Percentiles rank a stretch among this genome's conserved stretches.
phyloP scores from a whole-genome alignment of 2,888 invertebrate genomes.

The Ichneumon xanthorius region DNA sequence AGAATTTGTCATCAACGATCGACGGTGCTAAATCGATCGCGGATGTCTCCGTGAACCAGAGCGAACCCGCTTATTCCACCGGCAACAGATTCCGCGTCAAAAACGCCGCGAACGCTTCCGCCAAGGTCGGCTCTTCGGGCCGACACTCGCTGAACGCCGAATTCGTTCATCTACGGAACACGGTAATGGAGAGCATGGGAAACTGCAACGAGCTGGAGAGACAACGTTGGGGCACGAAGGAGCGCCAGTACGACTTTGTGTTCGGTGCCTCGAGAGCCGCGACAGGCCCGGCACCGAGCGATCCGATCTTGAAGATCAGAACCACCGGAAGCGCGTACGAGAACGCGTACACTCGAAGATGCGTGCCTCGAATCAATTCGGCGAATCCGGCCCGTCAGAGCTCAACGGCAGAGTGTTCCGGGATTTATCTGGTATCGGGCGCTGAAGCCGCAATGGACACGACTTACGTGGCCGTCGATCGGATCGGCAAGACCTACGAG shows the following conservation, averaged over 20 bases:
- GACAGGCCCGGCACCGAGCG: slow-evolving; percentile 40
- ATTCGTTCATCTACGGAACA: slow-evolving; percentile 77
- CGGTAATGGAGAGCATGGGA: slow-evolving; percentile 75
- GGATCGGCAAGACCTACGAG: slow-evolving; percentile 46
- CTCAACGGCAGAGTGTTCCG: slow-evolving; percentile 38
- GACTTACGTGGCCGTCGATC: slow-evolving; percentile 46
- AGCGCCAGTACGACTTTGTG: slow-evolving; percentile 67
- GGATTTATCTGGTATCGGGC: slow-evolving; percentile 47
- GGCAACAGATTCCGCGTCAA: slow-evolving; percentile 71
- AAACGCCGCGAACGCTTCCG: slow-evolving; percentile 46
- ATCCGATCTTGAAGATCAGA: slow-evolving; percentile 61
- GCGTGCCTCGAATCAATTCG: slow-evolving; percentile 67
- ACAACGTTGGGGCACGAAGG: slow-evolving; percentile 70
- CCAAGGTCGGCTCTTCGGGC: slow-evolving; percentile 62
- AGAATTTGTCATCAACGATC: slow-evolving; percentile 72
- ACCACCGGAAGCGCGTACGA: slow-evolving; percentile 38
- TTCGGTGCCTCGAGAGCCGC: slow-evolving; percentile 45
- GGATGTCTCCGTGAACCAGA: slow-evolving; percentile 66
- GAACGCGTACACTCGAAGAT: slow-evolving; percentile 66
- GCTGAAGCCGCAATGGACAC: slow-evolving; percentile 54
- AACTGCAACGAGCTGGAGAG: slow-evolving; percentile 43
- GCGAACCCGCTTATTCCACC: slow-evolving; percentile 61
- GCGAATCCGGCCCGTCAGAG: slow-evolving; percentile 43
- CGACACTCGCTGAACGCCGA: slow-evolving; percentile 78
- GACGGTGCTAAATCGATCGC: slow-evolving; percentile 69